Base-by-base conservation (phyloP, 2,888 invertebrate species). In the Timandra comae region DNA sequence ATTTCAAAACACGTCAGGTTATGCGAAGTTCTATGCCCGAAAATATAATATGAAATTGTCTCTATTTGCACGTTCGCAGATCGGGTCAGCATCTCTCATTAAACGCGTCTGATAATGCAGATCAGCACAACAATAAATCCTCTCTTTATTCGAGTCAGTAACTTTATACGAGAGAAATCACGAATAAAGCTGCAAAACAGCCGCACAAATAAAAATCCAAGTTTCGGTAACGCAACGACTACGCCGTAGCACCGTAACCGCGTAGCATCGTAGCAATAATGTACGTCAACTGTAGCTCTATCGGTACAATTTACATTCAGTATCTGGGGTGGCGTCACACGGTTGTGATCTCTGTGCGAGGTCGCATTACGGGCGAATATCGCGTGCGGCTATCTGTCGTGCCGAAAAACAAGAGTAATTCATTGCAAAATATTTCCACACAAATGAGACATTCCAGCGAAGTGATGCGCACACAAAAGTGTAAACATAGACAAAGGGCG, bases 1-100 rank as follows among this genome's bases (percentile, higher is more conserved):
- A 38, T 45, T 45, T 43, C 37, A 42, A 44, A 43, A 38, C 30
- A 34, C 41, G 47, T 43, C 39, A 33, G 40, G 35, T 37, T 28
- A 9, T 22, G 9, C 22, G 22, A 30, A 24, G 33, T 33, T 42
- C 38, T 37, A 36, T 40, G 42, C 40, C 27, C 38, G 42, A 38
- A 40, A 38, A 41, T 41, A 47, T 44, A 44, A 44, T 44, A 36
- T 33, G 33, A 36, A 44, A 38, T 35, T 20, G 30, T 19, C 32
- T 40, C 38, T 47, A 42, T 47, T 42, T 37, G 42, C 42, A 41
- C 41, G 33, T 37, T 29, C 37, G 33, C 33, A 40, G 28, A 40
- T 30, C 29, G 33, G 28, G 29, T 42, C 29, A 38, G 39, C 35
- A 42, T 40, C n/a, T n/a, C n/a, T n/a, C n/a, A n/a, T n/a, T n/a